Conservation (phyloP, 1,140 invertebrate genomes). For the Oryzaephilus surinamensis region DNA sequence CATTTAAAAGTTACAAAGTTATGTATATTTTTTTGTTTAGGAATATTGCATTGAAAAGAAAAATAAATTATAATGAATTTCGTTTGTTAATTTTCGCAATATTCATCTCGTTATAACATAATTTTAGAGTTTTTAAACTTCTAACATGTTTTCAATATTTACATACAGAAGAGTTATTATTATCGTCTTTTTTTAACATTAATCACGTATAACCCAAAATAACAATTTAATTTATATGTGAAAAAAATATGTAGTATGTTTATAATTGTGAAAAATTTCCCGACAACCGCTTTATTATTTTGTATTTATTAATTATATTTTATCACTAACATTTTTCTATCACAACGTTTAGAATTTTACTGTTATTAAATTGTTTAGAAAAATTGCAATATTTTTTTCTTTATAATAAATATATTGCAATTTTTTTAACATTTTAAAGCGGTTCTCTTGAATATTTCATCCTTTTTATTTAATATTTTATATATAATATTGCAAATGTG, state of each 20-base stretch:
- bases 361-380: constrained; percentile 6
- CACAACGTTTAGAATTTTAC: constrained; percentile 27
- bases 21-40: too few relatives aligned
- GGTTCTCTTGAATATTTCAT: too few relatives aligned
- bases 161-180: too few relatives aligned
- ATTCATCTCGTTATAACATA: constrained; percentile 20
- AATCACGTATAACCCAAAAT: not conserved
- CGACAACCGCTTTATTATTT: constrained; percentile 11
- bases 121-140: constrained; percentile 10
- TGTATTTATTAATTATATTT: not conserved
- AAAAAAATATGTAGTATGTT: not conserved
- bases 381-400: too few relatives aligned
- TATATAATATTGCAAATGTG: too few relatives aligned
- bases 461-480: too few relatives aligned
- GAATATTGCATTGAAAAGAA: constrained; percentile 4
- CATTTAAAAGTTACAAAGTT: too few relatives aligned
- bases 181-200: constrained; percentile 6
- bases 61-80: too few relatives aligned
- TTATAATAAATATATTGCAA: constrained; percentile 10
- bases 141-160: constrained; percentile 5
- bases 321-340: constrained; percentile 21
- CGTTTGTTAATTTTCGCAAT: too few relatives aligned
- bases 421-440: too few relatives aligned
- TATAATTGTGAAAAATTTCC: constrained; percentile 10
- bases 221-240: too few relatives aligned